These are phyloP conservation scores for Puntigrus tetrazona DNA, from an alignment of 2,113 vertebrate genomes.

Conservation along the genomic window DNA sequence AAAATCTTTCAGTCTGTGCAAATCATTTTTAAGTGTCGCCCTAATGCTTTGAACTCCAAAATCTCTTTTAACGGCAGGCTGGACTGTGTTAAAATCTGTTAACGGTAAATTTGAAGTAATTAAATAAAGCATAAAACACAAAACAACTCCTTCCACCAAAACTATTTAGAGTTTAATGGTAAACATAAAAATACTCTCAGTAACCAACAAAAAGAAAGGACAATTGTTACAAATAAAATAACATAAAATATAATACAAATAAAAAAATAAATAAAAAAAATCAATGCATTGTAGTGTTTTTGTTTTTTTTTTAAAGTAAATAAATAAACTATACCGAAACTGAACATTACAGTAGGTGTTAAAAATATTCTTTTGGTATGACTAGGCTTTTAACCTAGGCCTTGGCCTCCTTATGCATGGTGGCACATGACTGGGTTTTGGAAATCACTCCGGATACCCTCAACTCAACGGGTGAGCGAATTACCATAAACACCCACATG, in stretches of 20 bases:
- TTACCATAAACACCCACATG: conserved; percentile 50
- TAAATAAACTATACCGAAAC: neutral
- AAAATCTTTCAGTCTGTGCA: neutral
- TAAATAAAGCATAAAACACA: neutral
- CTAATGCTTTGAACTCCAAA: neutral
- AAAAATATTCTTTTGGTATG: neutral
- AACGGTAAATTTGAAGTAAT: neutral
- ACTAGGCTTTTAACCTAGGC: neutral
- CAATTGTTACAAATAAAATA: neutral
- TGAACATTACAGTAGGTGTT: neutral
- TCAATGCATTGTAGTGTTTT: too few relatives aligned
- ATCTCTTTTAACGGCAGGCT: neutral
- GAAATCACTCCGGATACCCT: neutral
- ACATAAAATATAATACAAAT: neutral
- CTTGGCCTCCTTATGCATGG: neutral
- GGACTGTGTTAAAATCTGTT: neutral
- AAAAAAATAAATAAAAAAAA: too few relatives aligned
- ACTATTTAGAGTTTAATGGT: neutral
- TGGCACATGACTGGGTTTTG: neutral
- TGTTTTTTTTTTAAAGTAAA: neutral
- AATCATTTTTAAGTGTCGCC: neutral
- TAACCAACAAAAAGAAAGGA: neutral
- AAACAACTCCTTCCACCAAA: neutral
- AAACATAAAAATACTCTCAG: neutral
- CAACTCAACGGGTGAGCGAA: neutral